A percentile compares a stretch with the other conserved stretches of the same genome.
These are phyloP conservation scores for Ataeniobius toweri DNA, from an alignment of 2,797 vertebrate genomes.

Conservation along the genomic window DNA sequence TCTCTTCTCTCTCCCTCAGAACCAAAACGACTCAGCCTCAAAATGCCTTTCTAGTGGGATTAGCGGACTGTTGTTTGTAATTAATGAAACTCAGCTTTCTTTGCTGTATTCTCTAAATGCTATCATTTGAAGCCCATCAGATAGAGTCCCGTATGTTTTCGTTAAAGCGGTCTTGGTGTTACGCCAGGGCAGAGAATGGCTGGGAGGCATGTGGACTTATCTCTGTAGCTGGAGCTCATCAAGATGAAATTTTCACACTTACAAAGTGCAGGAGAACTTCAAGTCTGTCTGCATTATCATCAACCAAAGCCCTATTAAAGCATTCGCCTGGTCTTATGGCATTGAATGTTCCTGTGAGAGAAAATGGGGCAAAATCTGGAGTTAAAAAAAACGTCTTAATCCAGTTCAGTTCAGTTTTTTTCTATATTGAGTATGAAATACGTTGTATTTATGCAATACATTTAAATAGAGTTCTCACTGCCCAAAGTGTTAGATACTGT, in stretches of 20 bases:
- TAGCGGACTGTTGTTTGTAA: conserved; percentile 91
- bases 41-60: conserved; percentile 91
- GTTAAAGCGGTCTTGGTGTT: conserved; percentile 55
- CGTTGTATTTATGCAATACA: not conserved
- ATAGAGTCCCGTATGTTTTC: conserved; percentile 78
- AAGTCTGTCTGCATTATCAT: conserved; percentile 27
- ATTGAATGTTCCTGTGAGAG: conserved; percentile 13
- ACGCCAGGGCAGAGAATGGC: conserved; percentile 36
- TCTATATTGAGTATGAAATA: not conserved
- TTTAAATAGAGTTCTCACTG: not conserved
- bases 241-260: conserved; percentile 54
- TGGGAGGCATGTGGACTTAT: conserved; percentile 50
- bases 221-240: conserved; percentile 59
- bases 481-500: not conserved
- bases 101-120: conserved; percentile 84
- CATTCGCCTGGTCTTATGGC: not conserved
- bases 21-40: conserved; percentile 86
- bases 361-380: not conserved
- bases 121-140: conserved; percentile 84
- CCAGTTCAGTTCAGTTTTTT: not conserved
- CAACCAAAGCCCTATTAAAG: conserved; percentile 13
- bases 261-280: conserved; percentile 28
- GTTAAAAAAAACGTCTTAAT: not conserved
- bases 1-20: conserved; percentile 80
- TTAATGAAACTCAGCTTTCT: conserved; percentile 92